Conservation (phyloP, 2,113 vertebrate genomes). For the Murina feae region DNA sequence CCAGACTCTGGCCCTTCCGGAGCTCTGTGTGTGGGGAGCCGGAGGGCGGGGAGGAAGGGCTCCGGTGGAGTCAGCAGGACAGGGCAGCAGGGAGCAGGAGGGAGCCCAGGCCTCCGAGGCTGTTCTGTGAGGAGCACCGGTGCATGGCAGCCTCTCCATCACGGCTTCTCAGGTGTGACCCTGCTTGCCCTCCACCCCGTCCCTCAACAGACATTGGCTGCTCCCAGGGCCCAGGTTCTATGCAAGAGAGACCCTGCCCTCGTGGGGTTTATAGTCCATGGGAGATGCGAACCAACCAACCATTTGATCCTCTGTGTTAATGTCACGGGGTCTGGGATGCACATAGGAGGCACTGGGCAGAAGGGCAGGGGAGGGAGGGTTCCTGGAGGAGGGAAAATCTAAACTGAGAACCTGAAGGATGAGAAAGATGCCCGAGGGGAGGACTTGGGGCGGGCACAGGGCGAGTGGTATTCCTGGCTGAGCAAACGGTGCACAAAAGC, state of each 20-base stretch:
- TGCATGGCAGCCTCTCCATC: background rate
- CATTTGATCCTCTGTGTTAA: background rate
- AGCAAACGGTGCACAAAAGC: background rate
- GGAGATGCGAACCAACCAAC: background rate
- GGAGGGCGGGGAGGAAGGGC: background rate
- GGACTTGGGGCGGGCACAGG: background rate
- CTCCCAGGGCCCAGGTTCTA: background rate
- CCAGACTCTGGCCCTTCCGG: background rate
- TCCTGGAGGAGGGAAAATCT: background rate
- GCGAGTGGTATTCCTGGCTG: background rate
- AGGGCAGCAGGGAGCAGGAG: background rate
- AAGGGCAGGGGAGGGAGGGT: background rate
- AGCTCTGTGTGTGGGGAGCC: background rate
- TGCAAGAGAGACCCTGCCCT: background rate
- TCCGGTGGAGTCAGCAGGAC: background rate
- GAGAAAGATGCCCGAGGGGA: background rate
- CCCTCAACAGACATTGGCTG: background rate
- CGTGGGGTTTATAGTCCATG: background rate
- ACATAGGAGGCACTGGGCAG: fast-evolving
- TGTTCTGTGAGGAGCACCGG: fast-evolving
- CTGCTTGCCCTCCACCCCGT: background rate
- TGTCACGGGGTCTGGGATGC: background rate
- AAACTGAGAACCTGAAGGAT: background rate
- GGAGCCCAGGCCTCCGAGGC: background rate
- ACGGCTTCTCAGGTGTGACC: background rate